phyloP scores from a whole-genome alignment of 2,888 invertebrate genomes.

The Meghimatium bilineatum region DNA sequence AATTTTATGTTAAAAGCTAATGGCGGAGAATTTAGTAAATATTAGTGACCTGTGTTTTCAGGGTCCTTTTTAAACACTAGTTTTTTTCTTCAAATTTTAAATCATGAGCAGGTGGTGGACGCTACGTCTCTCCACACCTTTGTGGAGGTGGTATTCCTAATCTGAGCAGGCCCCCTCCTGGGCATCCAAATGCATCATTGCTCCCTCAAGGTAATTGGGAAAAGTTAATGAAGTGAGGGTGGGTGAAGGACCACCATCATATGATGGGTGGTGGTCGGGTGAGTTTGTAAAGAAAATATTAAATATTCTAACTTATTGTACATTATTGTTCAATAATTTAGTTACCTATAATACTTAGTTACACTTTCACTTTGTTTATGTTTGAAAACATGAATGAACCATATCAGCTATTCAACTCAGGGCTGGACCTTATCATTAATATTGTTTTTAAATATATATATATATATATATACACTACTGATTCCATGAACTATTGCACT shows the following conservation, averaged over 20 bases:
- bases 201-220: slow-evolving; percentile 59
- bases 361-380: too few relatives aligned
- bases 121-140: slow-evolving; percentile 89
- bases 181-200: slow-evolving; percentile 54
- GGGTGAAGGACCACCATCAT: slow-evolving; percentile 30
- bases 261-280: slow-evolving; percentile 43
- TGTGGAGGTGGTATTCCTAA: slow-evolving; percentile 80
- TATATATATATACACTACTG: too few relatives aligned
- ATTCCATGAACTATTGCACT: too few relatives aligned
- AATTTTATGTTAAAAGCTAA: neutral
- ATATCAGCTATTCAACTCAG: too few relatives aligned
- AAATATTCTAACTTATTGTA: too few relatives aligned
- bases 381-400: too few relatives aligned
- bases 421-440: too few relatives aligned
- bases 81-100: slow-evolving; percentile 26
- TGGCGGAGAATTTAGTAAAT: neutral
- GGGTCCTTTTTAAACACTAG: neutral
- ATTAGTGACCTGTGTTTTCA: neutral
- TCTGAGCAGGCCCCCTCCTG: slow-evolving; percentile 58
- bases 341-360: too few relatives aligned
- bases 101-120: slow-evolving; percentile 47
- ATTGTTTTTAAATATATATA: too few relatives aligned
- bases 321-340: neutral
- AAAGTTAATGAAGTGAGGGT: slow-evolving; percentile 3
- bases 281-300: too few relatives aligned